A percentile compares a stretch with the other conserved stretches of the same genome.
phyloP scores from a whole-genome alignment of 1,140 invertebrate genomes.

The Drosophila nigrodunni region DNA sequence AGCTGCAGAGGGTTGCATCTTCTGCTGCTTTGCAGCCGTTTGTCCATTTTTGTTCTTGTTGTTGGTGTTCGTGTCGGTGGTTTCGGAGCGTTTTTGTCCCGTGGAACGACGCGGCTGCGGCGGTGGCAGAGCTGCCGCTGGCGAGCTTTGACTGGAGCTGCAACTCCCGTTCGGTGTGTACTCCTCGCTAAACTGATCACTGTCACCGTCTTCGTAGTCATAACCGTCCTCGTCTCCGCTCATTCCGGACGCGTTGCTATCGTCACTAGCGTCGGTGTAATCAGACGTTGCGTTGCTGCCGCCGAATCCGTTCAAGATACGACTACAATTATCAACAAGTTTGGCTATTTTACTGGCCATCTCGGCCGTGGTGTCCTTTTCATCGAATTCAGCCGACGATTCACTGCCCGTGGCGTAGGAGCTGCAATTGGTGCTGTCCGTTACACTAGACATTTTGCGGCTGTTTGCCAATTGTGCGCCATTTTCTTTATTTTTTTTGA shows the following conservation, averaged over 20 bases:
- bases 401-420: background rate
- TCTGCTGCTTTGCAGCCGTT: constrained; percentile 6
- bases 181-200: constrained; percentile 33
- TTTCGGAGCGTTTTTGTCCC: constrained; percentile 3
- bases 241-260: background rate
- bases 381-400: background rate
- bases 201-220: background rate
- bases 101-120: background rate
- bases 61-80: constrained; percentile 12
- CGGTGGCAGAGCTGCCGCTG: background rate
- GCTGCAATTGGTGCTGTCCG: background rate
- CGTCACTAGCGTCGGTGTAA: background rate
- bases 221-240: background rate
- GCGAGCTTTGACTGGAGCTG: background rate
- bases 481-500: background rate
- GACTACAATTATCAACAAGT: background rate
- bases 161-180: constrained; percentile 7
- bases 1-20: background rate
- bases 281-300: background rate
- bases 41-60: background rate
- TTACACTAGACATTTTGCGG: constrained; percentile 4
- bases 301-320: background rate
- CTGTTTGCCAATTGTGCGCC: background rate
- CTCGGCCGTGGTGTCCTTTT: background rate
- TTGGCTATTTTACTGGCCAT: background rate